Evolutionary conservation across 2,888 invertebrate genomes (phyloP), one percentile per base, ranked within the genome.

Genomic region (Plebejus melissa): DNA sequence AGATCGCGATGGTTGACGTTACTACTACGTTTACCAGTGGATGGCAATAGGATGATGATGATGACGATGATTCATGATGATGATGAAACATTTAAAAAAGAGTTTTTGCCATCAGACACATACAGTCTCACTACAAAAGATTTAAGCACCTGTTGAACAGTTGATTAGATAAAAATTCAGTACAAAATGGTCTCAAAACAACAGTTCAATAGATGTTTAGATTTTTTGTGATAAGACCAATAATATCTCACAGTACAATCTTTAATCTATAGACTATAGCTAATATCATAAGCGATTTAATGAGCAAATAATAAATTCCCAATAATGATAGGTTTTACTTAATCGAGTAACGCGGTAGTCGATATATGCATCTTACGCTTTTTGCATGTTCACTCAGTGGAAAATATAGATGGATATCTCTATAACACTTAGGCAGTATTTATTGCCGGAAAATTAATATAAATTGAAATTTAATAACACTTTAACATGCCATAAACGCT

Each of bases 321-420:
- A 65, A 36, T 65, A 65, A 65, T 36, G 3, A 36, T 50, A 72
- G 46, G 58, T 76, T 76, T 76, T 75, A 32, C 65, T 28, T 22
- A 65, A 32, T 65, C 22, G 65, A 65, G 65, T 65, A 65, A 65
- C 32, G 13, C 65, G 65, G 65, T 36, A 65, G 65, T 36, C 65
- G 65, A 65, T 65, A 65, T 65, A 65, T 16, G 16, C 65, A 65
- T 65, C 65, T 65, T 58, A 60, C 60, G 60, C 28, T 28, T 65
- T 57, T 74, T 57, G 76, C 60, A 70, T 75, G 74, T 6, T 38
- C 77, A 78, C 4, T n/a, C 74, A 74, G 3, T 74, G 77, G 76
- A 78, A 77, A 78, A 77, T 76, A 72, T 58, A 57, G 58, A 75
- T 77, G 58, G 71, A 74, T 71, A 58, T 38, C 16, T 71, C 22